Conservation (phyloP, 2,888 invertebrate genomes). For the Macroteleia sp. region DNA sequence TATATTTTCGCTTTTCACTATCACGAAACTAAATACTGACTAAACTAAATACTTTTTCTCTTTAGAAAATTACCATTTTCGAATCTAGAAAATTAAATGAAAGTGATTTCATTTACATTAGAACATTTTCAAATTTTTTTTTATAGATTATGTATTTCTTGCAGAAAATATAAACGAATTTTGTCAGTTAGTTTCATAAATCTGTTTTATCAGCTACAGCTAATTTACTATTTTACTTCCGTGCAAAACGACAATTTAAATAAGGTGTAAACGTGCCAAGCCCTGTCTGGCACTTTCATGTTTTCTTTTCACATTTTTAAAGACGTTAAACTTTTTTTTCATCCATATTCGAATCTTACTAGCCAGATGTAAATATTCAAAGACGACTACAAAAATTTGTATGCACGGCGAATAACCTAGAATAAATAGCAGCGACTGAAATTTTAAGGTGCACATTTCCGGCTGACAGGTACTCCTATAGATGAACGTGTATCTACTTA, state of each 20-base stretch:
- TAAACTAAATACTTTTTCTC: too few relatives aligned
- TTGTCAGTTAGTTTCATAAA: constrained; percentile 27
- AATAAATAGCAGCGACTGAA: constrained; percentile 62
- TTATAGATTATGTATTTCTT: too few relatives aligned
- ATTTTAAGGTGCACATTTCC: constrained; percentile 65
- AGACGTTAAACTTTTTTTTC: constrained; percentile 43
- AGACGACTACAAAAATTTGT: constrained; percentile 56
- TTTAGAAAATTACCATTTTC: too few relatives aligned
- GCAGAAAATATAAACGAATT: background rate
- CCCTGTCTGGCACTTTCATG: constrained; percentile 32
- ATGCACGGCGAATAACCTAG: constrained; percentile 57
- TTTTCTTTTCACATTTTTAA: constrained; percentile 27
- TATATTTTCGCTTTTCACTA: too few relatives aligned
- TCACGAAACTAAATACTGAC: too few relatives aligned
- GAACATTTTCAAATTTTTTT: too few relatives aligned
- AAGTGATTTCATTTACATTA: too few relatives aligned
- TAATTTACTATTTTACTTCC: constrained; percentile 42
- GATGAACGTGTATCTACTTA: constrained; percentile 59
- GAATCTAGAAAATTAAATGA: too few relatives aligned
- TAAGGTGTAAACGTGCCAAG: constrained; percentile 54
- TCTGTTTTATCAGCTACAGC: constrained; percentile 23
- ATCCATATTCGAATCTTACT: constrained; percentile 48
- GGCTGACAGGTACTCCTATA: constrained; percentile 61
- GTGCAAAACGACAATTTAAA: constrained; percentile 45
- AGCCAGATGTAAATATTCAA: constrained; percentile 60